phyloP scores from a whole-genome alignment of 2,888 invertebrate genomes.

The Ophion obscuratus region DNA sequence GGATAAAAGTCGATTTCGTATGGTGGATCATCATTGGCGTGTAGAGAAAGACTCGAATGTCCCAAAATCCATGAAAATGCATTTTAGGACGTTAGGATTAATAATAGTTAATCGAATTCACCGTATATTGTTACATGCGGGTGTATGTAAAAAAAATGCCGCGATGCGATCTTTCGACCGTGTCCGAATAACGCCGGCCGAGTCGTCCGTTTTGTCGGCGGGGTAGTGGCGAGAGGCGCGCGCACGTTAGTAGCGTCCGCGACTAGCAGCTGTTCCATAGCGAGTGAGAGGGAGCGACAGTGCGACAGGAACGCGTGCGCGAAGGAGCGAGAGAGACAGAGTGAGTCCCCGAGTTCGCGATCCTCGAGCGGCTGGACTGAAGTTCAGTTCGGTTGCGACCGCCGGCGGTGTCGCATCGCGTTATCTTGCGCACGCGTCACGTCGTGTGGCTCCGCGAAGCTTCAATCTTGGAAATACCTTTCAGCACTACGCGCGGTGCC shows the following conservation, averaged over 20 bases:
- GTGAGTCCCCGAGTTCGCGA: constrained; percentile 48
- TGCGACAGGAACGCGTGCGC: constrained; percentile 4
- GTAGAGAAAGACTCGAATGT: too few relatives aligned
- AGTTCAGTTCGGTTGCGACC: constrained; percentile 70
- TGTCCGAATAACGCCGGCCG: background rate
- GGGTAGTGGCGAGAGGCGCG: background rate
- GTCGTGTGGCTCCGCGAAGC: background rate
- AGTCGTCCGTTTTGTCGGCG: background rate
- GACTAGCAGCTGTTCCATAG: constrained; percentile 61
- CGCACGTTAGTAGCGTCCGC: background rate
- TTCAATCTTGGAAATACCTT: background rate
- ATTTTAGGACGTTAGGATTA: too few relatives aligned
- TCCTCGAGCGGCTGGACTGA: constrained; percentile 33
- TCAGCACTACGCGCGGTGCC: background rate
- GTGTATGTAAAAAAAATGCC: too few relatives aligned
- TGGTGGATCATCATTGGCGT: too few relatives aligned
- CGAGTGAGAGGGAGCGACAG: constrained; percentile 2
- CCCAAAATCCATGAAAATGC: too few relatives aligned
- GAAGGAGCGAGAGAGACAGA: constrained; percentile 34
- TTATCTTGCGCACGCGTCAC: background rate
- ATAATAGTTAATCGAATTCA: too few relatives aligned
- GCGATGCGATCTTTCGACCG: too few relatives aligned
- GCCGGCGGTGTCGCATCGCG: constrained; percentile 68
- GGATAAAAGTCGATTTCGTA: too few relatives aligned
- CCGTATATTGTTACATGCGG: too few relatives aligned